These are phyloP conservation scores for Arctopsyche grandis DNA, from an alignment of 1,140 invertebrate species.

Conservation along the genomic window DNA sequence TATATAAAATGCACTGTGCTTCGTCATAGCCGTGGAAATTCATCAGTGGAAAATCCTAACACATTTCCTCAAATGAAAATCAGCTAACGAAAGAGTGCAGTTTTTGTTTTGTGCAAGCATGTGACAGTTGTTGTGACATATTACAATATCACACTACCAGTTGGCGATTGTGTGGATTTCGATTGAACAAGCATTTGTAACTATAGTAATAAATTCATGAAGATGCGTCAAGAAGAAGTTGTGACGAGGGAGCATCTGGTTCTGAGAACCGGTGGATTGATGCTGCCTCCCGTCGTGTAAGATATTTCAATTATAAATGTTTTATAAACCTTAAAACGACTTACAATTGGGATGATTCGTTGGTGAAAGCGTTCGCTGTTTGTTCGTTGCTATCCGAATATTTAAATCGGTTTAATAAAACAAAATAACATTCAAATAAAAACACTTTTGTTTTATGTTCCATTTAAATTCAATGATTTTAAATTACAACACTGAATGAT, in stretches of 20 bases:
- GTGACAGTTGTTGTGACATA: no score
- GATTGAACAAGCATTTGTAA: no score
- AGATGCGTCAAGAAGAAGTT: conserved; percentile 50
- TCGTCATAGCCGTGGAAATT: not conserved
- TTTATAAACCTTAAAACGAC: not conserved
- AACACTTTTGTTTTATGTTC: no score
- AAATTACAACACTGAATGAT: no score
- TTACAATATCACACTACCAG: not conserved
- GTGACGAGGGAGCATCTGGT: conserved; percentile 51
- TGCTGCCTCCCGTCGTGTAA: conserved; percentile 50
- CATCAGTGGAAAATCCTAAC: not conserved
- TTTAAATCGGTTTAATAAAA: not conserved
- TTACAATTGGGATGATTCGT: not conserved
- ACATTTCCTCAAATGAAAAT: not conserved
- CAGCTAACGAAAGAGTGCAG: conserved; percentile 1
- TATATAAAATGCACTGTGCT: not conserved
- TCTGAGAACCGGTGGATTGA: conserved; percentile 42
- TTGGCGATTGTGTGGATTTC: not conserved
- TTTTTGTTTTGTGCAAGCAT: not conserved
- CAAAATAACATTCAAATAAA: no score
- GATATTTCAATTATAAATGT: conserved; percentile 30
- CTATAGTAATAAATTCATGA: not conserved
- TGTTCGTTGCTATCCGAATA: not conserved
- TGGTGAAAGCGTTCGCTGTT: not conserved
- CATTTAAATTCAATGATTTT: no score